Base-by-base conservation (phyloP, 2,797 vertebrate species). In the Picus viridis region DNA sequence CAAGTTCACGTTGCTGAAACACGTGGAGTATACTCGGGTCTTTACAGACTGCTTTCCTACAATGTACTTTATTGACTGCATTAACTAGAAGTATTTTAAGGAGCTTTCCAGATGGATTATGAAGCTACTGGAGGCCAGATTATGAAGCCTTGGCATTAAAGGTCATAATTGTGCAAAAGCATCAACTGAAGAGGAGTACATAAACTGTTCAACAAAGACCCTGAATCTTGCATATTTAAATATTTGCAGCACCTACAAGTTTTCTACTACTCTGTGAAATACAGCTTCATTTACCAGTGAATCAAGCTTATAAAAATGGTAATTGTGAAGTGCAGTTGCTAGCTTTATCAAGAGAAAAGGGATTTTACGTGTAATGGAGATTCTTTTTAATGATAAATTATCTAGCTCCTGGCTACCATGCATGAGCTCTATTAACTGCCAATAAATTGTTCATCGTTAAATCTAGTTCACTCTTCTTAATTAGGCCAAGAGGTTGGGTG, bases 381-480 rank as follows among this genome's bases (percentile, higher is more conserved):
- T 97, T 95, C 86, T 94, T 97, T 97, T 97, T 96, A 93, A 95
- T 97, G 97, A 97, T 97, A 96, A 97, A 97, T 97, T 97, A 96
- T 97, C 92, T 97, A 97, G 95, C 97, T 97, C 80, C 97, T 97
- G 96, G 97, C 97, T 97, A 97, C 95, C 58, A 53, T 96, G 90
- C 96, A 95, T 94, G 97, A 98, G 96, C 89, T 97, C 94, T 97
- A 97, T 97, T 97, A 97, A 97, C 96, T 96, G 95, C 93, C 95
- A 96, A 93, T 97, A 97, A 97, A 97, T 98, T 98, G 97, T 97
- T 97, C 97, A 96, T 97, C 86, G 80, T 97, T 96, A 97, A 97
- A 97, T 96, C 97, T 97, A 97, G 96, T 97, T 97, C 97, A 97
- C 93, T 97, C 90, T 94, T 91, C 94, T 95, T 98, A 98, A 98